Base-by-base conservation (phyloP, 2,888 invertebrate genomes). In the Aphodius sticticus region DNA sequence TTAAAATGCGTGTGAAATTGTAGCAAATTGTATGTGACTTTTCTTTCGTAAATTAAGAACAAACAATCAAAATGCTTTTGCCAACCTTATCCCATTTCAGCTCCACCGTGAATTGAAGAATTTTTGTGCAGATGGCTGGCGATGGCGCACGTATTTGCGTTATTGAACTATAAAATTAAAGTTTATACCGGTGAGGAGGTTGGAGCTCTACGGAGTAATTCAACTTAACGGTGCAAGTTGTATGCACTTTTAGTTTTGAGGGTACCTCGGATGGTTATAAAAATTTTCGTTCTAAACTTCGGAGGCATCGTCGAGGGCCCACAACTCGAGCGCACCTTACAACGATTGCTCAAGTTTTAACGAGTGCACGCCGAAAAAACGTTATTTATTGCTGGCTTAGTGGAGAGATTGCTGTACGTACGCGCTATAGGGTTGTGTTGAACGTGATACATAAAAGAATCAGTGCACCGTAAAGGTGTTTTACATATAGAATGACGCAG, bases 141-240 rank as follows among this genome's bases (percentile, higher is more conserved):
- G 26, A 26, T 53, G 53, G 12, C 9, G 53, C 53, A 53, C 53
- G 53, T 53, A 53, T 53, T 53, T 53, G 53, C 53, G 53, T 53
- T 53, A 53, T 53, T 53, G 53, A 53, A 53, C 53, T 53, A 53
- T 53, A 53, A 53, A 53, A 53, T 53, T 53, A 53, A 53, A 53
- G 9, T 53, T 53, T 53, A 53, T 53, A 53, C 53, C 12, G 53
- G 53, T 53, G 53, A 53, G 53, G 53, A 12, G 53, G 7, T 53
- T 5, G 53, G 9, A 53, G 12, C 53, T 53, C 53, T 12, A 53
- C 53, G 53, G 53, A 9, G 53, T 53, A 53, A 53, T 53, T 53
- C 53, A 53, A 53, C 53, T 53, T 53, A 53, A 53, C 53, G 53
- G 53, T 53, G 53, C 53, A 53, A 53, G 53, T 53, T 53, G 53